Conservation (phyloP, 2,888 invertebrate species). For the Pherbina coryleti region DNA sequence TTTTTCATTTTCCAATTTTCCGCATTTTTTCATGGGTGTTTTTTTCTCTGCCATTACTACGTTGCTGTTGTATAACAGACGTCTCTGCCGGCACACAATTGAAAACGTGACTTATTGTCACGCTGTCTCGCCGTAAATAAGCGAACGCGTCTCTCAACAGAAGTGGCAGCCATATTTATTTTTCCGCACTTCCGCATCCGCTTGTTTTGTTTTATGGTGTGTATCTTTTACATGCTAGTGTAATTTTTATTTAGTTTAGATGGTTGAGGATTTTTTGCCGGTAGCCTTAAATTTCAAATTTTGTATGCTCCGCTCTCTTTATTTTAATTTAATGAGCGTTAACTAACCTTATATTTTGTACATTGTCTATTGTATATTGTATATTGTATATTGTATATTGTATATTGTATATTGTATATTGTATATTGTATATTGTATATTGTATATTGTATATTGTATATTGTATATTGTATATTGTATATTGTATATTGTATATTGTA, state of each 20-base stretch:
- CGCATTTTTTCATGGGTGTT: neutral
- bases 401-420: no score
- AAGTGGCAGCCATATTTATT: conserved; percentile 28
- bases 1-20: conserved; percentile 12
- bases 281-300: neutral
- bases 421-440: no score
- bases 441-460: no score
- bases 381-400: no score
- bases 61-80: neutral
- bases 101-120: conserved; percentile 48
- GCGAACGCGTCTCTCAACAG: neutral
- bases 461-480: no score
- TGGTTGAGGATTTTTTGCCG: neutral
- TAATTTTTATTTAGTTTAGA: neutral
- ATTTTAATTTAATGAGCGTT: no score
- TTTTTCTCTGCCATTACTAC: neutral
- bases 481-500: no score
- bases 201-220: neutral
- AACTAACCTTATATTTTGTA: no score
- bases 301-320: no score
- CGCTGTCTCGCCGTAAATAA: conserved; percentile 22
- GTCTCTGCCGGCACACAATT: conserved; percentile 41
- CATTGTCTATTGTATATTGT: no score
- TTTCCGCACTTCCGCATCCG: conserved; percentile 19
- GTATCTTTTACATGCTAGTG: neutral